Evolutionary conservation across 1,140 invertebrate species (phyloP), one percentile per base, ranked within the genome.

Genomic region (Meloidogyne exigua): DNA sequence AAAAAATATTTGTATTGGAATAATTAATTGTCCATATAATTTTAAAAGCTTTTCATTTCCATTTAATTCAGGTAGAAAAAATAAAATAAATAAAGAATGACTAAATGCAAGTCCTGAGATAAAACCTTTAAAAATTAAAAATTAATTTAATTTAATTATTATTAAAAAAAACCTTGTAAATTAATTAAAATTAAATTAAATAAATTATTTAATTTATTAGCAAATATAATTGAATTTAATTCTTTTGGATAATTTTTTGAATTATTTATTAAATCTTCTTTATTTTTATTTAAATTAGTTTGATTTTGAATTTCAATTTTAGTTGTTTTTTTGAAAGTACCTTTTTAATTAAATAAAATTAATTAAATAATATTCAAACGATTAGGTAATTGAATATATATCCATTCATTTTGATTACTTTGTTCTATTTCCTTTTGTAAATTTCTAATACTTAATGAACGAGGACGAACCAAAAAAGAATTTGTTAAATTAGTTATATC

Each of bases 81-180:
- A 28, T 9, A 73, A 73, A 21, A 65, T 65, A 65, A 73, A 64
- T 3, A 73, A 12, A 62, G 72, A 15, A 64, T 73, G 72, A 13
- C 42, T 32, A 73, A 73, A 73, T 25, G 72, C 57, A 32, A 73
- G 21, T 73, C 72, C 72, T 28, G 72, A 23, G 18, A 73, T 10
- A 32, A 73, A 73, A 57, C 72, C 72, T 73, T 26, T 21, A 63
- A 64, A 63, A 39, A 70, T 12, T 70, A 49, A 70, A 28, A 39
- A 49, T 49, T 57, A 57, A n/a, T 9, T 57, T 15, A 18, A 44
- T 57, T 18, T 57, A 9, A n/a, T n/a, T 7, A 1, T 49, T 49
- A 9, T 57, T 57, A n/a, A n/a, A n/a, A n/a, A 21, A n/a, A 57
- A 57, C 49, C 49, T 9, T 57, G 49, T 0, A 12, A 57, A n/a